Evolutionary conservation across 2,797 vertebrate genomes (phyloP).

Genomic region (Sebastolobus alascanus): DNA sequence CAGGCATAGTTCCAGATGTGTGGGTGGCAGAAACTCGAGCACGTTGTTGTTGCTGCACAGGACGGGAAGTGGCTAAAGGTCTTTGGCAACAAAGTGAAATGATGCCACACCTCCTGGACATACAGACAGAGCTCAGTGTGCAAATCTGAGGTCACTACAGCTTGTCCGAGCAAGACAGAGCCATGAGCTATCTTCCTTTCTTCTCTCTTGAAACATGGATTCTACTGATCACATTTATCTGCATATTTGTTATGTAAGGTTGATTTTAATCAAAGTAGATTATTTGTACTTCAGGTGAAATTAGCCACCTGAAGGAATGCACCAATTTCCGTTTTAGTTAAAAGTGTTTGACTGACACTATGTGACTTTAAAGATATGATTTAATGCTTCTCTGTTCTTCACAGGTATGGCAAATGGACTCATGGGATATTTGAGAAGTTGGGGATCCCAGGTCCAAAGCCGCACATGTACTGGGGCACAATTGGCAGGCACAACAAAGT

Average conservation of each 20-base stretch:
- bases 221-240: conserved; percentile 57
- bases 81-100: not conserved
- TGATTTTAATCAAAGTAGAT: not conserved
- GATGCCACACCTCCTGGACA: not conserved
- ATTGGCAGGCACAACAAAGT: conserved; percentile 59
- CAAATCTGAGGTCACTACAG: not conserved
- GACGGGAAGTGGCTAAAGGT: not conserved
- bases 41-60: not conserved
- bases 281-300: not conserved
- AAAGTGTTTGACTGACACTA: not conserved
- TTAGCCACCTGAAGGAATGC: not conserved
- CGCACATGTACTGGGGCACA: conserved; percentile 78
- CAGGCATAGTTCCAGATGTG: not conserved
- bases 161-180: accelerated
- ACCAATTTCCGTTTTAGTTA: not conserved
- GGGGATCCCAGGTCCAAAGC: conserved; percentile 79
- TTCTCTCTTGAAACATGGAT: conserved; percentile 67
- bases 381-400: not conserved
- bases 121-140: not conserved
- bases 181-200: conserved; percentile 48
- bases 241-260: conserved; percentile 57
- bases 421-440: conserved; percentile 80
- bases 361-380: not conserved
- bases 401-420: conserved; percentile 81
- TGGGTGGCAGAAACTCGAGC: not conserved